Conservation (phyloP, 1,140 invertebrate genomes). For the Drosophila funebris region DNA sequence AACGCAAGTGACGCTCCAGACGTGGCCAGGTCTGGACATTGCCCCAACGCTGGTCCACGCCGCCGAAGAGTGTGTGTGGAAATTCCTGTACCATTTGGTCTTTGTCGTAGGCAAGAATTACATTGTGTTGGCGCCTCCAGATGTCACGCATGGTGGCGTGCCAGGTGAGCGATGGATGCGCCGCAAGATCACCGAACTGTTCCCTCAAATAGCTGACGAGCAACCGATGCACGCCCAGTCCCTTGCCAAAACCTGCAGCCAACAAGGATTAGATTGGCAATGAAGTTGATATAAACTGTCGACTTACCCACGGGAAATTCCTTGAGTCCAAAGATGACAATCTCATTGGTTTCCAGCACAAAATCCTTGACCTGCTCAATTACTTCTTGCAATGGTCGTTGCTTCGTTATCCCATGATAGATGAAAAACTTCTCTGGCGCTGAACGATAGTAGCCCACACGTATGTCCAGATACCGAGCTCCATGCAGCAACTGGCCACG, state of each 20-base stretch:
- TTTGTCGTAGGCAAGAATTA: slow-evolving; percentile 87
- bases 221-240: slow-evolving; percentile 84
- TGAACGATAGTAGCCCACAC: slow-evolving; percentile 85
- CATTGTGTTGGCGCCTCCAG: slow-evolving; percentile 84
- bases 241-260: slow-evolving; percentile 82
- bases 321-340: slow-evolving; percentile 87
- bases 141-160: slow-evolving; percentile 84
- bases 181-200: slow-evolving; percentile 84
- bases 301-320: slow-evolving; percentile 86
- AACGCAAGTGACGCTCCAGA: slow-evolving; percentile 84
- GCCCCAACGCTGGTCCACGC: slow-evolving; percentile 86
- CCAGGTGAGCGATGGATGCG: slow-evolving; percentile 84
- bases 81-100: slow-evolving; percentile 69
- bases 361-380: slow-evolving; percentile 86
- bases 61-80: slow-evolving; percentile 63
- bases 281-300: neutral
- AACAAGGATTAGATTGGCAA: neutral
- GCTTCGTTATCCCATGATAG: slow-evolving; percentile 85
- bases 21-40: slow-evolving; percentile 85
- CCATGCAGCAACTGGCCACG: slow-evolving; percentile 86
- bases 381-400: slow-evolving; percentile 84
- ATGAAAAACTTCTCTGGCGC: slow-evolving; percentile 84
- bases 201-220: slow-evolving; percentile 84
- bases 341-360: slow-evolving; percentile 86
- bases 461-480: slow-evolving; percentile 86